Conservation (phyloP, 1,140 invertebrate genomes). For the Ooceraea biroi region DNA sequence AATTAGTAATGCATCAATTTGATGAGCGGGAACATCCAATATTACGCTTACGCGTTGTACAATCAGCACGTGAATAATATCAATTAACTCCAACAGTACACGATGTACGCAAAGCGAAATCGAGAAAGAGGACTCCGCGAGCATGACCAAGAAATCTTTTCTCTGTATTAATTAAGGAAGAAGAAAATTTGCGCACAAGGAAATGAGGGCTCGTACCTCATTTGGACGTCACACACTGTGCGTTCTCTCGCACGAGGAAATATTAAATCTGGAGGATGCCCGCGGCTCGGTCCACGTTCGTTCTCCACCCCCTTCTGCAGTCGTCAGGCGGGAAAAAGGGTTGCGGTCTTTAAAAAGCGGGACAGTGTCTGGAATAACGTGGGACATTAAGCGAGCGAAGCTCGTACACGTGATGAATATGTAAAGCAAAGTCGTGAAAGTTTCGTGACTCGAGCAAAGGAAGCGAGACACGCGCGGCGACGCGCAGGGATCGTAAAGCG, state of each 20-base stretch:
- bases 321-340: constrained; percentile 42
- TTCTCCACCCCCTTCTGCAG: constrained; percentile 17
- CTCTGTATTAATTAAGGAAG: background rate
- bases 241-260: constrained; percentile 68
- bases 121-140: background rate
- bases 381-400: constrained; percentile 76
- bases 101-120: background rate
- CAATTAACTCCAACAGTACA: constrained; percentile 1
- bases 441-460: constrained; percentile 57
- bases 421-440: constrained; percentile 75
- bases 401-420: constrained; percentile 77
- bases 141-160: background rate
- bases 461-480: constrained; percentile 65
- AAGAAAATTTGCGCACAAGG: background rate
- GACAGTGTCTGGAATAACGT: constrained; percentile 77
- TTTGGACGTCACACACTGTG: constrained; percentile 9
- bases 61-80: background rate
- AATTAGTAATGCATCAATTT: constrained; percentile 41
- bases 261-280: constrained; percentile 72
- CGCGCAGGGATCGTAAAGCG: constrained; percentile 46
- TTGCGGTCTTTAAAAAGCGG: constrained; percentile 74
- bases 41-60: constrained; percentile 14
- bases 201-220: constrained; percentile 39
- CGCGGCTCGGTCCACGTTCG: constrained; percentile 24
- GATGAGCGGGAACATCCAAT: constrained; percentile 15